phyloP scores from a whole-genome alignment of 2,113 vertebrate genomes.

The Lethenteron reissneri region DNA sequence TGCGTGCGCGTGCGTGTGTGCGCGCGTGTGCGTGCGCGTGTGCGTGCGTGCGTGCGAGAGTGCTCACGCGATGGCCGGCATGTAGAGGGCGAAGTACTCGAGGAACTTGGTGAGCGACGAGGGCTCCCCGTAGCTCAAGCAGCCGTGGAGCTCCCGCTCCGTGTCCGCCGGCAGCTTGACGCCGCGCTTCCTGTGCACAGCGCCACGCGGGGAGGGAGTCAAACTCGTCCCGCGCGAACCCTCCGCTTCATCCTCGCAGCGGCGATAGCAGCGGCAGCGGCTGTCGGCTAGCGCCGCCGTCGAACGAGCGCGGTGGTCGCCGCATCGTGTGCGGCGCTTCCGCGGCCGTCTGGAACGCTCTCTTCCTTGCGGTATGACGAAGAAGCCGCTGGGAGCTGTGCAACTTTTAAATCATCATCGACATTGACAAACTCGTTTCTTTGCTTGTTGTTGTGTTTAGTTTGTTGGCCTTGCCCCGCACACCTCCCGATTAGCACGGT shows the following conservation, averaged over 20 bases:
- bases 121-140: constrained; percentile 26
- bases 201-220: not conserved
- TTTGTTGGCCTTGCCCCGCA: too few species aligned
- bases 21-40: not conserved
- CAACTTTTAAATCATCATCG: too few species aligned
- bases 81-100: constrained; percentile 49
- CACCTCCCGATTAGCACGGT: too few species aligned
- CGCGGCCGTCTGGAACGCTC: not conserved
- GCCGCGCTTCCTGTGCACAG: constrained; percentile 34
- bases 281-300: not conserved
- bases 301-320: not conserved
- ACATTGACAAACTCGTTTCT: too few species aligned
- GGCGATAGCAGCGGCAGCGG: not conserved
- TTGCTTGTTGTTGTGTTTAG: too few species aligned
- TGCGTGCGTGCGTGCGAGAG: not conserved
- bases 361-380: fast-evolving
- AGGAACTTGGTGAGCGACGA: constrained; percentile 38
- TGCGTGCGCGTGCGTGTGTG: too few species aligned
- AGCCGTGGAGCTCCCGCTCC: constrained; percentile 19
- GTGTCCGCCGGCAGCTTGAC: constrained; percentile 26
- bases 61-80: constrained; percentile 75
- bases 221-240: not conserved
- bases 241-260: not conserved
- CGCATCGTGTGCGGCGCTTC: not conserved
- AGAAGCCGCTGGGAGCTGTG: too few species aligned